phyloP scores from a whole-genome alignment of 1,140 invertebrate species.

The Drosophila willistoni region DNA sequence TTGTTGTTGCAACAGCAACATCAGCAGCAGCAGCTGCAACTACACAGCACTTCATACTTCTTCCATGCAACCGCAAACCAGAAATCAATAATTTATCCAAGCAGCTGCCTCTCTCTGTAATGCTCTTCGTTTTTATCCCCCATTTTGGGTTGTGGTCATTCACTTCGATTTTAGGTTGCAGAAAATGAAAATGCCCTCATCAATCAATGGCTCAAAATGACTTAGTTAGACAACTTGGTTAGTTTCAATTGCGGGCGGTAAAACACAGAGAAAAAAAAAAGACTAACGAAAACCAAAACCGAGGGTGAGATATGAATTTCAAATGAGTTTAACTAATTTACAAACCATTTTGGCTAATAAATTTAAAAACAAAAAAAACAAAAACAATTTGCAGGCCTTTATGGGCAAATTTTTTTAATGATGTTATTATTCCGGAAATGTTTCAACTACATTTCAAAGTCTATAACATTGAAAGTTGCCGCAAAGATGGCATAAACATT shows the following conservation, averaged over 20 bases:
- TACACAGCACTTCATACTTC: conserved; percentile 41
- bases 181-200: conserved; percentile 19
- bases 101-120: conserved; percentile 33
- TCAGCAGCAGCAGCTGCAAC: conserved; percentile 31
- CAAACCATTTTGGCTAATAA: not conserved
- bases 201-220: conserved; percentile 38
- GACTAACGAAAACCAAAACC: too few relatives aligned
- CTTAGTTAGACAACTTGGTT: conserved; percentile 23
- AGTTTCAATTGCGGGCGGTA: not conserved
- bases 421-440: too few relatives aligned
- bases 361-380: not conserved
- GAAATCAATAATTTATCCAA: conserved; percentile 54
- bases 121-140: not conserved
- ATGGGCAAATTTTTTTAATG: too few relatives aligned
- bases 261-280: too few relatives aligned
- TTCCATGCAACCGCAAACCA: conserved; percentile 35
- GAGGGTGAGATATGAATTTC: not conserved
- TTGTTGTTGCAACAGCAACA: conserved; percentile 4
- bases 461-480: too few relatives aligned
- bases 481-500: too few relatives aligned
- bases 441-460: too few relatives aligned
- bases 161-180: conserved; percentile 2
- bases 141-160: conserved; percentile 1
- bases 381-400: too few relatives aligned
- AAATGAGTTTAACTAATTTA: not conserved